Base-by-base conservation (phyloP, 2,797 vertebrate species). In the Falco naumanni region DNA sequence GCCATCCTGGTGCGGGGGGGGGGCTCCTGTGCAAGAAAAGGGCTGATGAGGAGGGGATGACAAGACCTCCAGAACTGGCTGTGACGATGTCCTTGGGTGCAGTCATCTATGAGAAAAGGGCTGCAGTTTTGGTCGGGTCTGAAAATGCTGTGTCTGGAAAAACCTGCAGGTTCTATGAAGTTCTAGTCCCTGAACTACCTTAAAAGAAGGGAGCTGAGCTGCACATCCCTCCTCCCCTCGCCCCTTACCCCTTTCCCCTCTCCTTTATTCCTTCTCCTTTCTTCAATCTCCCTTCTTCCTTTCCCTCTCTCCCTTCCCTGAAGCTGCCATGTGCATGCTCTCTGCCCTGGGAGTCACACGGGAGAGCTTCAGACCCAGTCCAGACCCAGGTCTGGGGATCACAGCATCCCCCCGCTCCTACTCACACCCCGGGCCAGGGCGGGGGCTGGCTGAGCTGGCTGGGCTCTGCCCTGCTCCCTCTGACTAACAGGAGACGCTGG, bases 41-140 rank as follows among this genome's bases (percentile, higher is more conserved):
- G 16, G 28, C 39, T 54, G 50, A 28, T 20, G 33, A 47, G 37
- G 6, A 61, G 25, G 50, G 41, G 10, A 5, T 12, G 45, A 77
- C 24, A 70, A 34, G 37, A 33, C 21, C 43, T 70, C 29, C 48
- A 34, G 34, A 59, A 20, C 1, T 2, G 7, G 26, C 60, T 53
- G 64, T 47, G 26, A 92, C 39, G 19, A 16, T 33, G 53, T 6
- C 47, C 11, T 0, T 4, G 82, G 76, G 59, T 65, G 50, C 12
- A 28, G n/a, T 2, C 16, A 2, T 0, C 16, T 0, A 0, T 54
- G 71, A 41, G 79, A 8, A 79, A 19, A 53, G 11, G 22, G 31
- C 0, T 45, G 13, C 37, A 24, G 69, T 17, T 48, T 63, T 70
- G 33, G 31, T 10, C 2, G 1, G 51, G 15, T 34, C 19, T 74